phyloP scores from a whole-genome alignment of 2,888 invertebrate genomes.

The Hermaeophaga mercurialis region DNA sequence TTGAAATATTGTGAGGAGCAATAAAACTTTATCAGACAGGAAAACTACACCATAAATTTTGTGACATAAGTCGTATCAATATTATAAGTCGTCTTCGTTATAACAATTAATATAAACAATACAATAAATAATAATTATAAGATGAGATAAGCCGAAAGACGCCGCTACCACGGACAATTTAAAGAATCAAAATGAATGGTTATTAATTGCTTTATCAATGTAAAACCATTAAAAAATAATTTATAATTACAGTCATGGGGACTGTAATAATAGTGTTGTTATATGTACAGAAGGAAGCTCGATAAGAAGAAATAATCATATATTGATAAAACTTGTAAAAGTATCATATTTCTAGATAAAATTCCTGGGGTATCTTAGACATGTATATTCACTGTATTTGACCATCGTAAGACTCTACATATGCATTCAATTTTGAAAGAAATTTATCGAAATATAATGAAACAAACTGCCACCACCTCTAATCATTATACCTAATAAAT shows the following conservation, averaged over 20 bases:
- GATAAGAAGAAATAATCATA: no score
- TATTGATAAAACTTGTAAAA: no score
- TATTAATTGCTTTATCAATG: neutral
- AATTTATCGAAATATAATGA: no score
- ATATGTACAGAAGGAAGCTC: no score
- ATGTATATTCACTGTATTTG: no score
- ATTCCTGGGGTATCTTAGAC: no score
- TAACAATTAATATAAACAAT: neutral
- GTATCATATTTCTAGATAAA: no score
- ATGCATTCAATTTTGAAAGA: no score
- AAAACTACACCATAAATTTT: neutral
- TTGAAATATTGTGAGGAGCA: neutral
- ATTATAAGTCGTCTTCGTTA: neutral
- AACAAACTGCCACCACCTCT: no score
- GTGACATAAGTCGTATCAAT: neutral
- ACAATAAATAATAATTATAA: neutral
- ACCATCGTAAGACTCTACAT: no score
- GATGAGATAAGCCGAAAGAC: neutral
- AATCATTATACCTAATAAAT: no score
- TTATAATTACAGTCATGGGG: conserved; percentile 1
- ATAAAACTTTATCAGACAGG: neutral
- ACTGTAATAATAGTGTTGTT: no score
- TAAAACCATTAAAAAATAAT: neutral
- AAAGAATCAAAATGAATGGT: neutral
- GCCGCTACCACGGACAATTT: neutral